Conservation (phyloP, 2,888 invertebrate species). For the Pammene fasciana region DNA sequence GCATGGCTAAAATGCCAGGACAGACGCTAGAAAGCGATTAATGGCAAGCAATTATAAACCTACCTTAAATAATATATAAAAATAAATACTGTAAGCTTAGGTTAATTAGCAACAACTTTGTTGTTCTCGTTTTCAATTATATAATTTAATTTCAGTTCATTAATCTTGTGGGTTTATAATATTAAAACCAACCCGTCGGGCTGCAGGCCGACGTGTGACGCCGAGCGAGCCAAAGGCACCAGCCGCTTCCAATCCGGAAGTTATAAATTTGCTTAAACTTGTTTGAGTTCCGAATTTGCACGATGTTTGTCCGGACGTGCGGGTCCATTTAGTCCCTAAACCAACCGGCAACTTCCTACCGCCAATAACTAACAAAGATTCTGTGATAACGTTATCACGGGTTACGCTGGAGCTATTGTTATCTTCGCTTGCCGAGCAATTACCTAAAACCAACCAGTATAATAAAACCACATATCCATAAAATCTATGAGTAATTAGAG, state of each 20-base stretch:
- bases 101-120: too few species aligned
- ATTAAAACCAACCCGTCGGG: constrained; percentile 44
- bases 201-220: constrained; percentile 38
- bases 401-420: constrained; percentile 21
- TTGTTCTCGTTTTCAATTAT: too few species aligned
- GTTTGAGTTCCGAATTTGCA: constrained; percentile 78
- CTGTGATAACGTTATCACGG: constrained; percentile 58
- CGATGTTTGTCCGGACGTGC: constrained; percentile 80
- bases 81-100: too few species aligned
- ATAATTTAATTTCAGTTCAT: too few species aligned
- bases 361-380: constrained; percentile 65
- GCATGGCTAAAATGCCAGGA: too few species aligned
- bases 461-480: background rate
- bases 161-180: background rate
- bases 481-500: background rate
- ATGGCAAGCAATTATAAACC: too few species aligned
- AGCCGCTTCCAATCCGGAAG: constrained; percentile 71
- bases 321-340: constrained; percentile 77
- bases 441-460: background rate
- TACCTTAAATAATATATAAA: too few species aligned
- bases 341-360: constrained; percentile 73
- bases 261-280: constrained; percentile 81
- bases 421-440: background rate
- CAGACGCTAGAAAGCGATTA: too few species aligned
- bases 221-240: constrained; percentile 54